Evolutionary conservation across 2,113 vertebrate species (phyloP), one percentile per base, ranked within the genome.

Genomic region (Callaeas wilsoni): DNA sequence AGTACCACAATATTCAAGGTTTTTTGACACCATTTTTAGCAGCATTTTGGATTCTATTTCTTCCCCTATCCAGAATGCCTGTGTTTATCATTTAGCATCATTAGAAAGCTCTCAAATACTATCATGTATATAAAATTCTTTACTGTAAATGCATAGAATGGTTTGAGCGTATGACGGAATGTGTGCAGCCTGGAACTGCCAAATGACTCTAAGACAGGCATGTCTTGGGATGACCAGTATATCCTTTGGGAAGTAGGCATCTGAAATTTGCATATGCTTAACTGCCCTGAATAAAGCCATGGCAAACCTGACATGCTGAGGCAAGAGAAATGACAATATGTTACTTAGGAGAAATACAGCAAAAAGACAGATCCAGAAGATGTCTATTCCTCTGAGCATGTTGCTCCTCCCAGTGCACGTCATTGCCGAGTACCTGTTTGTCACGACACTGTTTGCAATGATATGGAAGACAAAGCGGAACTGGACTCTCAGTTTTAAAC

Each of bases 371-470:
- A 50, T 44, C 15, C 57, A 42, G 56, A 67, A 46, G 37, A 33
- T 14, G 0, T 15, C 25, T 73, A 1, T 20, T 70, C 29, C 50
- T 78, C 32, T 39, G 44, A 56, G 25, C 15, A 6, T 17, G 30
- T 44, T 0, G 2, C 33, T 80, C 25, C 32, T 79, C 32, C 8
- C 25, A 33, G 42, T 3, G n/a, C 15, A 8, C 0, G 18, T n/a
- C 64, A 35, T 4, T 1, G 3, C 76, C 60, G 55, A 69, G 37
- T 19, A 37, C 53, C 25, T 23, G 65, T 73, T 50, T 75, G 46
- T 52, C 50, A 35, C 2, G 6, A 42, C 32, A 4, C 14, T 29
- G 14, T 15, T 79, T 50, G 22, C 22, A 23, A 0, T 3, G 22
- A 33, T 8, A 7, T 12, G 7, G 26, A 71, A 63, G 16, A 60